Evolutionary conservation across 2,113 vertebrate species (phyloP), one percentile per base, ranked within the genome.

Genomic region (Hippotragus niger): DNA sequence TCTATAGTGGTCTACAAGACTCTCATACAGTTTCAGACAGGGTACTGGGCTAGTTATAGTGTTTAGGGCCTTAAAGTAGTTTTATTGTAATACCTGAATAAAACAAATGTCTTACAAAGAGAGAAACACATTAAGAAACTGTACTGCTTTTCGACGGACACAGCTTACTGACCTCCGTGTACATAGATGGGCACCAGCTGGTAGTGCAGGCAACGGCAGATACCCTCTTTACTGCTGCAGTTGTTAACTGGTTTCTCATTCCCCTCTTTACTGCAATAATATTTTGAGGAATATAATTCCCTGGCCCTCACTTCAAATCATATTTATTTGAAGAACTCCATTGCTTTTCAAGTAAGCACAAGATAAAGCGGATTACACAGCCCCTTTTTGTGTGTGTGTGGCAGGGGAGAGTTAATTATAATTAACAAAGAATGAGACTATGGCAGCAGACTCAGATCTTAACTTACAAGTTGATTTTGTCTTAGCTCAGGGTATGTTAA

Each of bases 221-320:
- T 83, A 52, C 88, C 86, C 71, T 96, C 95, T 94, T 90, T 78
- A 97, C 83, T 90, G 71, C 81, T 14, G 0, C n/a, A 55, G 13
- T 97, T 94, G 86, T 84, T 95, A 52, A 57, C 81, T 67, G 85
- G 33, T 84, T 97, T 94, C 27, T 57, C 43, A 8, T 84, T 97
- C 91, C 23, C 52, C 58, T 83, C 80, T 94, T 80, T 60, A 60
- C n/a, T 87, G 78, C 86, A 87, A 2, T 88, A 40, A 16, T 96
- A 47, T 92, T 95, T 96, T 94, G 74, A 82, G 76, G 80, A 80
- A 12, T 62, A 29, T 10, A 47, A 29, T 90, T 95, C 67, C n/a
- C 90, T 83, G 97, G 62, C 76, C 74, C 43, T 92, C 36, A 53
- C 90, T 33, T 50, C 17, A 76, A 57, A 36, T 97, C 67, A 52